Evolutionary conservation across 2,888 invertebrate genomes (phyloP), one percentile per base, ranked within the genome.

Genomic region (Meliscaeva auricollis): DNA sequence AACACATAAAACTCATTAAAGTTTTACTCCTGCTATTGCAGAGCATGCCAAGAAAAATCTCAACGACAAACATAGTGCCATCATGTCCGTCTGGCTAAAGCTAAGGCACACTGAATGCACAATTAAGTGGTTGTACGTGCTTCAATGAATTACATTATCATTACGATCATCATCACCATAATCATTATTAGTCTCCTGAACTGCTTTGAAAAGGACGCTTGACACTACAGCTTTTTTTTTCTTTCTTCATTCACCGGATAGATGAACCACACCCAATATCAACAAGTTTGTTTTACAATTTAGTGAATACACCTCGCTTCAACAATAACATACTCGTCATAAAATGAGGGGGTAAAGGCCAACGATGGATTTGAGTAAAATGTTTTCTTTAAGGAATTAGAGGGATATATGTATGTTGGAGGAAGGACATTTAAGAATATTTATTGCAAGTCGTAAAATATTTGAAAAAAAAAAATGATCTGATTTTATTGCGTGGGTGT

Each of bases 101-200:
- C 60, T 75, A 60, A 60, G 72, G 58, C 44, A 54, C 78, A 84
- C 75, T 75, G 75, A 72, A 84, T 84, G 80, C 75, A 84, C 80
- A 84, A 72, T 76, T 72, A 76, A 80, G 80, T 84, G 84, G 46
- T 38, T 72, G 66, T 76, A 84, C 84, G 80, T 80, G 75, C 75
- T 80, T 84, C 80, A 74, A 80, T 84, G 75, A 60, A 46, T 84
- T 75, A 68, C 70, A 64, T 60, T 64, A 69, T 70, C 64, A 66
- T 62, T 15, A 44, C 11, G 26, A 44, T 66, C 66, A 62, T 26
- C 41, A 22, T 62, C 20, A 15, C 58, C 9, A 13, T 38, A 6
- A 9, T 9, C 38, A 38, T 38, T 13, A 13, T 60, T 11, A 15
- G 26, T 64, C 32, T n/a, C 32, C 62, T 77, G 52, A 73, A 72